These are phyloP conservation scores for Protophormia terraenovae DNA, from an alignment of 2,888 invertebrate genomes.

Conservation along the genomic window DNA sequence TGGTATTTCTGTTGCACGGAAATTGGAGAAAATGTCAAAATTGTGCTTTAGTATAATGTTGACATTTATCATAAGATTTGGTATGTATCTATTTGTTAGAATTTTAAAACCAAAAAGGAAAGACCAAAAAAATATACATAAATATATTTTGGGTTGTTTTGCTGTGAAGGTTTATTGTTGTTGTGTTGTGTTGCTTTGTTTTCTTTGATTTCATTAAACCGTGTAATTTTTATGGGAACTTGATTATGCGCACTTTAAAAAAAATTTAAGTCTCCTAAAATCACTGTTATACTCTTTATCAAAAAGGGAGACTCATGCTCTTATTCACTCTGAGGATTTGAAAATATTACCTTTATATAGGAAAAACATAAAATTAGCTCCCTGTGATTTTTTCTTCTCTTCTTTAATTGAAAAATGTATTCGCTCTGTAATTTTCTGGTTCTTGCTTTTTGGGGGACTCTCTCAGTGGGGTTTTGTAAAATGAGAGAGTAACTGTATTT, in stretches of 20 bases:
- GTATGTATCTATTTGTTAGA: slow-evolving; percentile 51
- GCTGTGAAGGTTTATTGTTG: slow-evolving; percentile 7
- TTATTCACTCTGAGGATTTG: background rate
- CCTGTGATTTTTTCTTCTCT: background rate
- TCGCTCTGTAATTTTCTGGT: background rate
- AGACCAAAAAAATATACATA: background rate
- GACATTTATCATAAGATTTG: slow-evolving; percentile 61
- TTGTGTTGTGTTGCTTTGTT: background rate
- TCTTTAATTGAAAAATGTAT: background rate
- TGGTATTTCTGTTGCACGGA: slow-evolving; percentile 25
- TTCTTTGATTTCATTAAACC: background rate
- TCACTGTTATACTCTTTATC: background rate
- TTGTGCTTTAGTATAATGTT: slow-evolving; percentile 18
- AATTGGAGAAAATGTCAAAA: slow-evolving; percentile 62
- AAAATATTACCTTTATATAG: background rate
- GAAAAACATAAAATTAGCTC: background rate
- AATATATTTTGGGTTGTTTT: background rate
- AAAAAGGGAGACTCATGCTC: background rate
- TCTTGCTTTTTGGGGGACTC: background rate
- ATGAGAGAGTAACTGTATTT: background rate
- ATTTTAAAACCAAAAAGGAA: slow-evolving; percentile 15
- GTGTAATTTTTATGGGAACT: slow-evolving; percentile 9
- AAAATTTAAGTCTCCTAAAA: background rate
- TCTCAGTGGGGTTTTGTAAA: background rate
- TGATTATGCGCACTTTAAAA: slow-evolving; percentile 35